Base-by-base conservation (phyloP, 2,888 invertebrate species). In the Hololepta plana region DNA sequence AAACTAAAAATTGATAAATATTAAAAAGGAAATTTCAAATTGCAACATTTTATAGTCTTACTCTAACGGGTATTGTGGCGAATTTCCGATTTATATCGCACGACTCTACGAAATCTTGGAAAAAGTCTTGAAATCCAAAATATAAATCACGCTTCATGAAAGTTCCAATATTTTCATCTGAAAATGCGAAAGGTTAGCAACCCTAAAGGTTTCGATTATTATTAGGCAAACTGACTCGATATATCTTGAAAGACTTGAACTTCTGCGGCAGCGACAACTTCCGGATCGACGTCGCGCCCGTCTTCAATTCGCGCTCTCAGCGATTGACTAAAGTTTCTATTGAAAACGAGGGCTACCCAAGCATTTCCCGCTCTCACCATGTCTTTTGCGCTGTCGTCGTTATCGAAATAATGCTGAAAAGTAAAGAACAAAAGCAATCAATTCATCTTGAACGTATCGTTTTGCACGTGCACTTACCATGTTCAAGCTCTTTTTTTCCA, bases 111-210 rank as follows among this genome's bases (percentile, higher is more conserved):
- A 80, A 49, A 2, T 66, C 57, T 28, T 63, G 60, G 2, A 80
- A 63, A 36, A 88, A 84, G 4, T 61, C 60, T 48, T 73, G 63
- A 46, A 80, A 85, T 0, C 84, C 64, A 24, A 64, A 60, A 29
- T 76, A 62, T 3, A 90, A 50, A 42, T 80, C 77, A 32, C 79
- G 62, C 38, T 70, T 69, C 23, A 91, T 54, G 44, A 81, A 66
- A 41, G 76, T 72, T 2, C 80, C 77, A 32, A 91, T 82, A 58
- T 90, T 87, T 48, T 90, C 85, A 59, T 90, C 90, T 90, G 56
- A 30, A 53, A 51, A 17, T 33, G n/a, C n/a, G n/a, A n/a, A n/a
- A n/a, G n/a, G n/a, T n/a, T n/a, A n/a, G n/a, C n/a, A n/a, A n/a
- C n/a, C n/a, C n/a, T n/a, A n/a, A n/a, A n/a, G n/a, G n/a, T n/a